Conservation (phyloP, 2,113 vertebrate genomes). For the Blennius ocellaris region DNA sequence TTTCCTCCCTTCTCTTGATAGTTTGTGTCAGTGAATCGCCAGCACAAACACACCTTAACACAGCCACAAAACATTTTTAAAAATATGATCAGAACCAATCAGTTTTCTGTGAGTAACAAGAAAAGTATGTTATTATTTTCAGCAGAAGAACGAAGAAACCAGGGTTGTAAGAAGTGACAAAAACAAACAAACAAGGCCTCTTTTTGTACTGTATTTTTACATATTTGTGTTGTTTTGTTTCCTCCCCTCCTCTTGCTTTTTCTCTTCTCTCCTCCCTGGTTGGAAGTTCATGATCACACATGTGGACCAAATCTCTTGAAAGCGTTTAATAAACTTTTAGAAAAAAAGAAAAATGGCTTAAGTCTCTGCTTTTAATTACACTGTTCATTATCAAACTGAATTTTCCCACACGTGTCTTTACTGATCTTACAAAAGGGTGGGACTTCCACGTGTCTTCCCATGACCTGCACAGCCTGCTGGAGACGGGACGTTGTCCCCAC, state of each 20-base stretch:
- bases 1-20: too few species aligned
- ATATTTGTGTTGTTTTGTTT: conserved; percentile 62
- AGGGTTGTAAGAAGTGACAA: conserved; percentile 67
- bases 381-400: background rate
- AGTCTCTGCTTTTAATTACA: too few species aligned
- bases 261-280: conserved; percentile 79
- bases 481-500: too few species aligned
- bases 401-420: background rate
- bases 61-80: conserved; percentile 48
- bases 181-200: conserved; percentile 67
- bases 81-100: conserved; percentile 30
- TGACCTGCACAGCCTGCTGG: background rate
- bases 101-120: conserved; percentile 43
- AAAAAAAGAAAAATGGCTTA: conserved; percentile 44
- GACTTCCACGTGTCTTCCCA: background rate
- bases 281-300: conserved; percentile 79
- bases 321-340: conserved; percentile 86
- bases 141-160: conserved; percentile 56
- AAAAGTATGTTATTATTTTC: conserved; percentile 49
- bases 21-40: conserved; percentile 39
- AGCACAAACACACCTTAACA: conserved; percentile 20
- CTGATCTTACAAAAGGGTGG: background rate
- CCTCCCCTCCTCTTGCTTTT: conserved; percentile 59
- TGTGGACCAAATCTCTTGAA: conserved; percentile 87
- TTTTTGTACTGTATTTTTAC: conserved; percentile 83